These are phyloP conservation scores for Agonopterix alstromeriana DNA, from an alignment of 2,888 invertebrate species.

Conservation along the genomic window DNA sequence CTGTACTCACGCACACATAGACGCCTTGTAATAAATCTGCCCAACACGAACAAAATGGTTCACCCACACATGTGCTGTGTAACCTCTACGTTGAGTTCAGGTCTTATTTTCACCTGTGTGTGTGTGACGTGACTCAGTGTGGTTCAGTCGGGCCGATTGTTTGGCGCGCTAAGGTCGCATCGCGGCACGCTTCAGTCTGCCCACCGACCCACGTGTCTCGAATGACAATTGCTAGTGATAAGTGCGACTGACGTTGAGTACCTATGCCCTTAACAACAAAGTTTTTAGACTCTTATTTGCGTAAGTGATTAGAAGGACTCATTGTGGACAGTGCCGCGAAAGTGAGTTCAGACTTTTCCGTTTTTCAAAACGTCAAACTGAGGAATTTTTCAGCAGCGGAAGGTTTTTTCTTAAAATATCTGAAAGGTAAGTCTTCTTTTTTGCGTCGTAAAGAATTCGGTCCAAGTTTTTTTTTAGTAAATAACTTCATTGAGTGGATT, in stretches of 20 bases:
- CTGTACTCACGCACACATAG: conserved; percentile 43
- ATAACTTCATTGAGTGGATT: neutral
- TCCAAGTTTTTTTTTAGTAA: conserved; percentile 33
- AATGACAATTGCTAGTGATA: conserved; percentile 57
- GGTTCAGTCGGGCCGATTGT: conserved; percentile 66
- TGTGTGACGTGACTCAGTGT: conserved; percentile 55
- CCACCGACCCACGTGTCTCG: conserved; percentile 53
- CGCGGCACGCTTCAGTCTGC: conserved; percentile 18
- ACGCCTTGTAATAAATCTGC: conserved; percentile 52
- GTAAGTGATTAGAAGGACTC: conserved; percentile 14
- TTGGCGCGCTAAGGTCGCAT: conserved; percentile 68
- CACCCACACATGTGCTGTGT: conserved; percentile 56
- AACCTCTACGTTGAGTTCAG: conserved; percentile 59
- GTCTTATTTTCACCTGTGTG: conserved; percentile 71
- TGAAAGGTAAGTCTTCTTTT: conserved; percentile 51
- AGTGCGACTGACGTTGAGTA: conserved; percentile 50
- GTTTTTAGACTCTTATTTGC: no score
- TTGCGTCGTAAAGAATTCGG: conserved; percentile 32
- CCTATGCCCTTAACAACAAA: neutral
- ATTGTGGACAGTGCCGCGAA: conserved; percentile 46
- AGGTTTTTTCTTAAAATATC: conserved; percentile 67
- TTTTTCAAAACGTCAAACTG: conserved; percentile 52
- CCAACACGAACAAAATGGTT: conserved; percentile 64
- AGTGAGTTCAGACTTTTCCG: conserved; percentile 54
- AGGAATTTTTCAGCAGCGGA: conserved; percentile 59